Evolutionary conservation across 2,888 invertebrate genomes (phyloP), one percentile per base, ranked within the genome.

Genomic region (Pseudococcus jackbeardsleyi): DNA sequence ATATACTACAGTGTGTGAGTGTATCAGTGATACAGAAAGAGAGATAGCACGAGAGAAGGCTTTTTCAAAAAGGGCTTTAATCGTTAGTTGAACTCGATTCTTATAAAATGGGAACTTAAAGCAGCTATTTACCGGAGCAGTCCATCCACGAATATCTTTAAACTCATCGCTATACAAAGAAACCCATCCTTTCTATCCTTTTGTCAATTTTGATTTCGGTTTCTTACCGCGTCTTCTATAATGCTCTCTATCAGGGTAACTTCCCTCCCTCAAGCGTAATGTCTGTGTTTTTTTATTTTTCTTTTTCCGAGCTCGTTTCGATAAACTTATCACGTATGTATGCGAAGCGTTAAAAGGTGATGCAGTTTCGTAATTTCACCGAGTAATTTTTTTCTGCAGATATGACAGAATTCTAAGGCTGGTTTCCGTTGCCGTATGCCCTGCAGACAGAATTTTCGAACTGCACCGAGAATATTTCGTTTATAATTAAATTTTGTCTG

Each of bases 171-270:
- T 79, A n/a, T 72, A 72, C 68, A 79, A 79, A 79, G 79, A 79
- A 79, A 79, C 79, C 79, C 46, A 79, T 79, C 79, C 79, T 79
- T 79, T 79, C 42, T 42, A 79, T 79, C 79, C 42, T 79, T 42
- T 79, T 79, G 79, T 79, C 79, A 79, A 79, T 79, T 79, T 79
- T 79, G 79, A 79, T 79, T 79, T 79, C n/a, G 79, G 79, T 79
- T 79, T 79, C 79, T 79, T 79, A 19, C 79, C 42, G 79, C 79
- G 79, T 79, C 42, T 79, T 42, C 15, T 59, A 59, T 59, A 59
- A 59, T 59, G 59, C 19, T 59, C 59, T 59, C 59, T 59, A 59
- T 59, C 59, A 33, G 26, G 26, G 11, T n/a, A 19, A 11, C 54
- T 15, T 54, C 54, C 17, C 17, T 33, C 17, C 39, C 39, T 33